phyloP scores from a whole-genome alignment of 2,113 vertebrate species.

The Podarcis cretensis region DNA sequence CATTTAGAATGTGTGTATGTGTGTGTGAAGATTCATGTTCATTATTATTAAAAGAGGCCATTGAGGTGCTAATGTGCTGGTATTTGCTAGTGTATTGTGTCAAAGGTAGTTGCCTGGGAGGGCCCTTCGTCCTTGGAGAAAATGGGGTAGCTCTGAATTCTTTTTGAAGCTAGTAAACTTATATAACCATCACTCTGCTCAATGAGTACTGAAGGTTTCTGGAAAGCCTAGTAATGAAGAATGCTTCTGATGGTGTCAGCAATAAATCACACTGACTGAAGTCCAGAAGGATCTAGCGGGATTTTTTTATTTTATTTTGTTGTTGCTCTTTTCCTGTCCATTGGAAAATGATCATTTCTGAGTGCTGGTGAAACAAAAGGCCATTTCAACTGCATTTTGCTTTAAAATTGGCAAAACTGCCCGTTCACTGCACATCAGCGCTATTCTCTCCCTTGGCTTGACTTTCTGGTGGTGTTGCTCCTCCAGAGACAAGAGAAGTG shows the following conservation, averaged over 20 bases:
- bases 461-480: not conserved
- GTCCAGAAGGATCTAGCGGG: slow-evolving; percentile 41
- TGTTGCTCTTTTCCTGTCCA: slow-evolving; percentile 55
- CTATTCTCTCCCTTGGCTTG: slow-evolving; percentile 54
- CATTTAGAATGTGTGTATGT: too few species aligned
- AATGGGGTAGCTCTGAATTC: not conserved
- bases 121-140: not conserved
- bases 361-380: slow-evolving; percentile 51
- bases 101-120: not conserved
- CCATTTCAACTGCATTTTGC: slow-evolving; percentile 35
- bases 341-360: slow-evolving; percentile 53
- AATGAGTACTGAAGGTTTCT: not conserved
- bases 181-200: fast-evolving
- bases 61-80: not conserved
- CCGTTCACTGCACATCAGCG: slow-evolving; percentile 62
- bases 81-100: not conserved
- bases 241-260: not conserved
- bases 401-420: slow-evolving; percentile 53
- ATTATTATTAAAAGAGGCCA: not conserved
- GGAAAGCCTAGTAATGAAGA: slow-evolving; percentile 3
- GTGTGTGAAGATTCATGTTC: not conserved
- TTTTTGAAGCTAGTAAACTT: not conserved
- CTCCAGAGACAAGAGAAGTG: not conserved
- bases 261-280: slow-evolving; percentile 1
- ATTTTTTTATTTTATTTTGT: slow-evolving; percentile 22